Evolutionary conservation across 1,140 invertebrate species (phyloP).

Genomic region (Vanessa atalanta): DNA sequence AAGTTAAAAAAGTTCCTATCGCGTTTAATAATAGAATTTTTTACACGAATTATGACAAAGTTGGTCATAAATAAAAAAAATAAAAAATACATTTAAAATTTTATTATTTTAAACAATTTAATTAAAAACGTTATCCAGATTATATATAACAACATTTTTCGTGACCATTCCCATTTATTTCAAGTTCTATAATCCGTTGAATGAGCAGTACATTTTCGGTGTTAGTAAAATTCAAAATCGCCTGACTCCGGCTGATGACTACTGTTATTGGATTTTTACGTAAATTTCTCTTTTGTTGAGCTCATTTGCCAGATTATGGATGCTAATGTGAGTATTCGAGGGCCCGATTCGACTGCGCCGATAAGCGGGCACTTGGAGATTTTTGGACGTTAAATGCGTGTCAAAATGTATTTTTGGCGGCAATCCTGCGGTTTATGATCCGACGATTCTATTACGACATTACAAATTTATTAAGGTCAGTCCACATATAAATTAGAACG

Average conservation of each 20-base stretch:
- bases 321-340: constrained; percentile 55
- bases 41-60: too few relatives aligned
- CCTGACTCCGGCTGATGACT: constrained; percentile 46
- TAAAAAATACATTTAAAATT: not conserved
- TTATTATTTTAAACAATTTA: not conserved
- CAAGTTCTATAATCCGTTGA: constrained; percentile 26
- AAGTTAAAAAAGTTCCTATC: too few relatives aligned
- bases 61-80: not conserved
- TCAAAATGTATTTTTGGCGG: constrained; percentile 47
- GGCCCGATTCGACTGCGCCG: constrained; percentile 51
- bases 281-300: constrained; percentile 68
- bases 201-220: constrained; percentile 38
- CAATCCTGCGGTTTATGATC: constrained; percentile 44
- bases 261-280: constrained; percentile 67
- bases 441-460: constrained; percentile 27
- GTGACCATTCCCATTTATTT: constrained; percentile 34
- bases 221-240: constrained; percentile 39
- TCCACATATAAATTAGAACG: constrained; percentile 37
- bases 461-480: constrained; percentile 41
- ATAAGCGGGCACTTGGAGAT: constrained; percentile 49
- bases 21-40: too few relatives aligned
- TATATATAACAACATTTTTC: constrained; percentile 11
- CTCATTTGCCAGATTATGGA: constrained; percentile 68
- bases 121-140: constrained; percentile 4
- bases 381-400: constrained; percentile 51